Evolutionary conservation across 2,797 vertebrate genomes (phyloP), one percentile per base, ranked within the genome.

Genomic region (Anomalospiza imberbis): DNA sequence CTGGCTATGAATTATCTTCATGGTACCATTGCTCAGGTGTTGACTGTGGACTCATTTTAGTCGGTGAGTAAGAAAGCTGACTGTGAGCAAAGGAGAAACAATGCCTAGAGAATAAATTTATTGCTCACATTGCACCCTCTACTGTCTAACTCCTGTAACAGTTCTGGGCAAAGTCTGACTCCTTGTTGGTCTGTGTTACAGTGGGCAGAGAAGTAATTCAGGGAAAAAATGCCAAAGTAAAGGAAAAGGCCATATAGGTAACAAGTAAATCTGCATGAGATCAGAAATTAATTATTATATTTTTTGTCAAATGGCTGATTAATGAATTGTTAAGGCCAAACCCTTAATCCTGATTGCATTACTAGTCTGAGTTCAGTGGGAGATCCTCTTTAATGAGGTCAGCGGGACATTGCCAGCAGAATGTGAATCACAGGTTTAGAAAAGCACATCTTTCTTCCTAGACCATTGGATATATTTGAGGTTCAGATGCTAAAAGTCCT

Each of bases 121-220:
- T 91, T 95, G 96, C 90, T 97, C 97, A 84, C 88, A 54, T 79
- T 97, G 95, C 96, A 94, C 97, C 97, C 98, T 98, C 98, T 98
- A 88, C 97, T 97, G 98, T 87, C 75, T 76, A 21, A 73, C 20
- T 90, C n/a, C 45, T 65, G 12, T 42, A 92, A 91, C 42, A 74
- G 44, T 47, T 68, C 45, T 63, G 63, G 66, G 17, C 45, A 74
- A 86, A 61, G 17, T 40, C 60, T 28, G 34, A 18, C 7, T 80
- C 29, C 55, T 44, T 31, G 10, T 4, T 72, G 67, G 25, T 38
- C 40, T 76, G 26, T 2, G 3, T 26, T 61, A 34, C 8, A 21
- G 36, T 8, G 9, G 14, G 32, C 57, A 71, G 34, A 45, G 28
- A 75, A 84, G 25, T 7, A 61, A 68, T 34, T 14, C 34, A 70